Conservation (phyloP, 2,797 vertebrate species). For the Anisognathus igniventris region DNA sequence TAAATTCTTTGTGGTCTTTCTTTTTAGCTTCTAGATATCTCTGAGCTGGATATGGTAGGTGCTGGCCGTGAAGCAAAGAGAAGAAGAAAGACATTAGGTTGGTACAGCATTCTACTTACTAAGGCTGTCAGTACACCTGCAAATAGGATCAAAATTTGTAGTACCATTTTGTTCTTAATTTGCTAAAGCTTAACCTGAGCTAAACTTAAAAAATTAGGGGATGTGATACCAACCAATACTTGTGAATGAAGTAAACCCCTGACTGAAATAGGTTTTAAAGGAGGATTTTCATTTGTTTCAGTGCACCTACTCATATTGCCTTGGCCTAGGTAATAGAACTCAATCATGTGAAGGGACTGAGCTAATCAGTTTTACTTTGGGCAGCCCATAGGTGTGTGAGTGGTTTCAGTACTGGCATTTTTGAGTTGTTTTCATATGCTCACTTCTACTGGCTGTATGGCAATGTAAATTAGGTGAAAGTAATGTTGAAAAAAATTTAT, state of each 20-base stretch:
- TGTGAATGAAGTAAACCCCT: too few species aligned
- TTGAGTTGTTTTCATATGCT: neutral
- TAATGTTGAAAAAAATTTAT: neutral
- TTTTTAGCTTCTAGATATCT: conserved; percentile 88
- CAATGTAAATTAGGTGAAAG: neutral
- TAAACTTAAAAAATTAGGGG: neutral
- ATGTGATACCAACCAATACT: neutral
- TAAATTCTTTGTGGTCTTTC: neutral
- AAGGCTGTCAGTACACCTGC: neutral
- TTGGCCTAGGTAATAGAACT: neutral
- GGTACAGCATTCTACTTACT: neutral
- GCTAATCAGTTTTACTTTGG: neutral
- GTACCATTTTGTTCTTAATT: neutral
- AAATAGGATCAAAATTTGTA: neutral
- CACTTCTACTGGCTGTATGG: neutral
- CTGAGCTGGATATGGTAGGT: conserved; percentile 90
- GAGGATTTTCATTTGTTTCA: neutral
- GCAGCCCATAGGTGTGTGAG: neutral
- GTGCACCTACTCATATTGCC: fast-evolving
- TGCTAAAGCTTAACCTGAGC: neutral
- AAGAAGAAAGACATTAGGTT: conserved; percentile 95
- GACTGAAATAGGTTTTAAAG: neutral
- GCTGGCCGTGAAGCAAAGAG: conserved; percentile 94
- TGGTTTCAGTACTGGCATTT: neutral
- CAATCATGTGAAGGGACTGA: neutral